A percentile compares a stretch with the other conserved stretches of the same genome.
phyloP scores from a whole-genome alignment of 2,113 vertebrate genomes.

The Orthonyx spaldingii region DNA sequence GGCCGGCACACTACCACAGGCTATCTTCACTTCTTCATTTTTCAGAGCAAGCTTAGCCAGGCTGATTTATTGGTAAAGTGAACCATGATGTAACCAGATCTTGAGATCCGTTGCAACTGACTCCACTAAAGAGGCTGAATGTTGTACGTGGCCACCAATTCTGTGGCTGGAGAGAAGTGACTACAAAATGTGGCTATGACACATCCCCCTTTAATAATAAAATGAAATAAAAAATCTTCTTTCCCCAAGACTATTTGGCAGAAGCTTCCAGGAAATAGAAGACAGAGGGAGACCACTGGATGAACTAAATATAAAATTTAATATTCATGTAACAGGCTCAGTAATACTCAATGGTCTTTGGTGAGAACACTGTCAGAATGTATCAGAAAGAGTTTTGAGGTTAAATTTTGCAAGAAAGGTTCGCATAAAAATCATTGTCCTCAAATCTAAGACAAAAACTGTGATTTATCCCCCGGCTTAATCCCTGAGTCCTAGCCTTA shows the following conservation, averaged over 20 bases:
- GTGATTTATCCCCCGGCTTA: neutral
- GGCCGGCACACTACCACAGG: too few relatives aligned
- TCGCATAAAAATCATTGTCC: neutral
- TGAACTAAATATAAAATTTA: neutral
- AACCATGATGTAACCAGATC: neutral
- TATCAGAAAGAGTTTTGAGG: neutral
- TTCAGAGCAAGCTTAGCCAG: neutral
- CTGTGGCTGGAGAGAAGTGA: neutral
- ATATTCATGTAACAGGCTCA: neutral
- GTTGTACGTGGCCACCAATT: neutral
- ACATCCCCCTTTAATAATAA: neutral
- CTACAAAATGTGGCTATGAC: neutral
- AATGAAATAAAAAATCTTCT: neutral
- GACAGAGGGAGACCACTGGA: neutral
- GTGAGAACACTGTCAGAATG: neutral
- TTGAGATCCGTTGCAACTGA: neutral
- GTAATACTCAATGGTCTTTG: neutral
- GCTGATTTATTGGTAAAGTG: neutral
- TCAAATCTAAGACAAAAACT: neutral
- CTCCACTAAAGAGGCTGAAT: neutral
- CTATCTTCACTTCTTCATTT: neutral
- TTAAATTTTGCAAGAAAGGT: neutral
- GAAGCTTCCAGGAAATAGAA: neutral
- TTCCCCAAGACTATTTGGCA: neutral
- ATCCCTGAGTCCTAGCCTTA: neutral